Evolutionary conservation across 2,113 vertebrate species (phyloP).

Genomic region (Athene cunicularia): DNA sequence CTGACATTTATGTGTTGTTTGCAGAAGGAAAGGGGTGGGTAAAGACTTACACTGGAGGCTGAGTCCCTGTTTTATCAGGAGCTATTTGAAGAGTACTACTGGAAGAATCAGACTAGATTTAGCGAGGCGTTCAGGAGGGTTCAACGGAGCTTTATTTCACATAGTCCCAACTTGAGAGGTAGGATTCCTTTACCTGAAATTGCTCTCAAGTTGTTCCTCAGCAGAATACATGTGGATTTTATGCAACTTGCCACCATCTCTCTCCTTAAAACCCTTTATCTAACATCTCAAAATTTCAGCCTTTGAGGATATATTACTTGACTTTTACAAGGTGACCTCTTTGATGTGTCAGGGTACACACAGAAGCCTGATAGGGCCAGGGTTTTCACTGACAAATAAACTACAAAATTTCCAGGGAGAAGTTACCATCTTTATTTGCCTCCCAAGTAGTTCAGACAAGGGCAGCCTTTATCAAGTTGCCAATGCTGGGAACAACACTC

Average conservation of each 20-base stretch:
- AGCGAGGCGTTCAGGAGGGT: background rate
- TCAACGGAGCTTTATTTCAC: conserved; percentile 35
- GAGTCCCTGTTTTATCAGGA: conserved; percentile 4
- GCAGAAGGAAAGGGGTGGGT: background rate
- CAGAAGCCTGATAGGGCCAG: background rate
- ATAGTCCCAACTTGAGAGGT: background rate
- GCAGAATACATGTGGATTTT: background rate
- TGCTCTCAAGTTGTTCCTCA: background rate
- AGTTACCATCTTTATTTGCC: background rate
- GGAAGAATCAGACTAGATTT: conserved; percentile 35
- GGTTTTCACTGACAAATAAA: background rate
- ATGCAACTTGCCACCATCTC: background rate
- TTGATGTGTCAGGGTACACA: background rate
- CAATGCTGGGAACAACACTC: background rate
- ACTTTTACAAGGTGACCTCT: background rate
- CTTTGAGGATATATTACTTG: background rate
- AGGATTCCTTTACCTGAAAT: conserved; percentile 12
- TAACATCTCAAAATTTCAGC: background rate
- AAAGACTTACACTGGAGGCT: background rate
- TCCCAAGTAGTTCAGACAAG: background rate
- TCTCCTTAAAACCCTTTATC: background rate
- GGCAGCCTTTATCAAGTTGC: background rate
- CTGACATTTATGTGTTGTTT: conserved; percentile 15
- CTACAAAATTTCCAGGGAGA: background rate
- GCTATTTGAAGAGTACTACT: conserved; percentile 11